phyloP scores from a whole-genome alignment of 2,797 vertebrate species.

The Carduelis carduelis region DNA sequence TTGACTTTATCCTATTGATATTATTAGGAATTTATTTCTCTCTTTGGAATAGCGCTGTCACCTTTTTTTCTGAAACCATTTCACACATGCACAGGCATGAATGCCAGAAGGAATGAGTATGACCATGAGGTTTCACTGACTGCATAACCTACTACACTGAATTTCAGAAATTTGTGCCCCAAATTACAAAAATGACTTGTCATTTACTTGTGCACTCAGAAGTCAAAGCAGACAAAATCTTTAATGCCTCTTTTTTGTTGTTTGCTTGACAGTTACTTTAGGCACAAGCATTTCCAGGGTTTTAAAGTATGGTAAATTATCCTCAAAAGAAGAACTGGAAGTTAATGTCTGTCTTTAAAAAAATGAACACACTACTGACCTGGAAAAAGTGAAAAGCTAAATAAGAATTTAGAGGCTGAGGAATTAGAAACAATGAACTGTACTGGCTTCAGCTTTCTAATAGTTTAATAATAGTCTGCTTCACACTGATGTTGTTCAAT shows the following conservation, averaged over 20 bases:
- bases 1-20: not conserved
- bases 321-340: not conserved
- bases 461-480: slow-evolving; percentile 4
- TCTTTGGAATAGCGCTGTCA: not conserved
- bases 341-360: not conserved
- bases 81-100: not conserved
- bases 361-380: not conserved
- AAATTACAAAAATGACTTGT: not conserved
- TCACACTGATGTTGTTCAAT: slow-evolving; percentile 28
- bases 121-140: not conserved
- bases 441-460: not conserved
- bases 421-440: not conserved
- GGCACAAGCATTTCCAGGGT: not conserved
- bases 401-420: not conserved
- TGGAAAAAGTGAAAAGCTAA: slow-evolving; percentile 15
- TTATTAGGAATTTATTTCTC: not conserved
- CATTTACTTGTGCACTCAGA: not conserved
- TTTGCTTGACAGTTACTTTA: not conserved
- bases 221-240: not conserved
- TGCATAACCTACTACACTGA: not conserved
- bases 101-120: not conserved
- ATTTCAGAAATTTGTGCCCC: not conserved
- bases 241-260: not conserved
- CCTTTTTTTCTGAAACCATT: not conserved
- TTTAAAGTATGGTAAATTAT: not conserved